phyloP scores from a whole-genome alignment of 2,888 invertebrate species.

The Dolichopus griseipennis region DNA sequence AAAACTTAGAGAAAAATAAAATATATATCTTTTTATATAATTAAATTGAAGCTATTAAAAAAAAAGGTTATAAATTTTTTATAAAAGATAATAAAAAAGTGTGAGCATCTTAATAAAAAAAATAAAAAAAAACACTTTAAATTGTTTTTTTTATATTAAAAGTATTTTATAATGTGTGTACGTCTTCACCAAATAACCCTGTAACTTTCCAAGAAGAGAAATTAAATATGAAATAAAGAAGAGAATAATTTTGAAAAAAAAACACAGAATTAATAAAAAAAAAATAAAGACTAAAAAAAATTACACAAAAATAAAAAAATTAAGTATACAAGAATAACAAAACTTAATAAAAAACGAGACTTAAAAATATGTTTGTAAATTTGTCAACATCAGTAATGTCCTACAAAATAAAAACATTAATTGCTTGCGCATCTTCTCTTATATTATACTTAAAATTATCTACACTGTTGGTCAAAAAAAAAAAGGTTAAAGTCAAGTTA shows the following conservation, averaged over 20 bases:
- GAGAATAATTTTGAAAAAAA: background rate
- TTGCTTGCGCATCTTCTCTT: background rate
- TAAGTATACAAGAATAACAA: background rate
- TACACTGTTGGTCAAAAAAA: background rate
- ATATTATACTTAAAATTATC: background rate
- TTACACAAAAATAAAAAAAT: background rate
- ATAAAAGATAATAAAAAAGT: too few species aligned
- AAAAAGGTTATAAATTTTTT: too few species aligned
- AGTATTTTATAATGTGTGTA: background rate
- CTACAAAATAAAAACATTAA: background rate
- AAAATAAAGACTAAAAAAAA: background rate
- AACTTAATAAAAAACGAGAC: background rate
- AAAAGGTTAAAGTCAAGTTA: background rate
- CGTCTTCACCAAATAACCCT: background rate
- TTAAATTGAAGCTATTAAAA: too few species aligned
- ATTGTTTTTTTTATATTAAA: too few species aligned
- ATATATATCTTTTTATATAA: too few species aligned
- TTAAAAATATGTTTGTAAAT: background rate
- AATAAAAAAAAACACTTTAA: too few species aligned
- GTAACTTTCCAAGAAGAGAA: constrained; percentile 1
- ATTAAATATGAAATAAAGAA: background rate
- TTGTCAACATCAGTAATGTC: constrained; percentile 6
- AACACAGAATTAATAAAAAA: background rate
- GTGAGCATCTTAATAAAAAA: too few species aligned
- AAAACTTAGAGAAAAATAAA: too few species aligned